Conservation (phyloP, 2,888 invertebrate species). For the Hirtodrosophila trivittata region DNA sequence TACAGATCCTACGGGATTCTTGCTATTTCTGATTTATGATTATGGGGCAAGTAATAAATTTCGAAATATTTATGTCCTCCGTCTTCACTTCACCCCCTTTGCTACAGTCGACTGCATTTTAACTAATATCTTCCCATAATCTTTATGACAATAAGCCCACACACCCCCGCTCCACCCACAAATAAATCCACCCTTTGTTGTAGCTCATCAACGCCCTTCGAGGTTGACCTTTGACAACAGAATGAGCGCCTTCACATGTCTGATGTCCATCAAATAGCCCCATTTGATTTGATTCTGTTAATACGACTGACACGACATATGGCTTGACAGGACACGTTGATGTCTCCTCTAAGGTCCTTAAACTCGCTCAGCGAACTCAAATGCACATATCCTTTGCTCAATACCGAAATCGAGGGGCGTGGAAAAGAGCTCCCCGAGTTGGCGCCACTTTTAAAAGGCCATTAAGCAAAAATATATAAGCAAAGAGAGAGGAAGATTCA, state of each 20-base stretch:
- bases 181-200: background rate
- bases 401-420: background rate
- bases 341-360: constrained; percentile 50
- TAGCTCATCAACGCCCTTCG: constrained; percentile 46
- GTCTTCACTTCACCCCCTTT: too few relatives aligned
- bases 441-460: constrained; percentile 56
- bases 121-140: constrained; percentile 16
- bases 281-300: constrained; percentile 42
- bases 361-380: constrained; percentile 45
- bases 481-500: constrained; percentile 7
- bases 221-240: constrained; percentile 65
- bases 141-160: constrained; percentile 11
- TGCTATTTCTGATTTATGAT: too few relatives aligned
- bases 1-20: too few relatives aligned
- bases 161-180: constrained; percentile 5
- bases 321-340: constrained; percentile 19
- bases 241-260: constrained; percentile 43
- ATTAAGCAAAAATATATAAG: constrained; percentile 32
- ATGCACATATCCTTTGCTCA: constrained; percentile 44
- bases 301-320: constrained; percentile 3
- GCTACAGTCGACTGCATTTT: constrained; percentile 2
- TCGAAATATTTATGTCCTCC: too few relatives aligned
- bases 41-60: too few relatives aligned
- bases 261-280: constrained; percentile 49
- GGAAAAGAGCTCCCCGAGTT: constrained; percentile 22